Evolutionary conservation across 2,113 vertebrate species (phyloP).

Genomic region (human): DNA sequence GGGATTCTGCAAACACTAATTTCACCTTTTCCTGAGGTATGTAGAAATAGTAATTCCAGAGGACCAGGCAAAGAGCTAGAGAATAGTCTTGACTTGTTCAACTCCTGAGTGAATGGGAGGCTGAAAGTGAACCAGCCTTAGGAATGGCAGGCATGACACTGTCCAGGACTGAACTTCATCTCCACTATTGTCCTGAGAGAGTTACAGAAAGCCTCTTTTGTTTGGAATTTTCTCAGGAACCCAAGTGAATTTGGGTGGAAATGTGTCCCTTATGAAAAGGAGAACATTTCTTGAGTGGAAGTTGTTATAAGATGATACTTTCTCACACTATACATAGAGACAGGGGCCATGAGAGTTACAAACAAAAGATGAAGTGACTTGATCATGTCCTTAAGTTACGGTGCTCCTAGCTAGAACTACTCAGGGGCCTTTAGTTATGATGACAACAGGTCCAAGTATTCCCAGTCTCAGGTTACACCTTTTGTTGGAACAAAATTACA

Average conservation of each 20-base stretch:
- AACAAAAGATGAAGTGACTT: not conserved
- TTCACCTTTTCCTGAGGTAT: conserved; percentile 46
- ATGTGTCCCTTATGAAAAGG: not conserved
- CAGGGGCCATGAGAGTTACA: not conserved
- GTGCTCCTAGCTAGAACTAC: not conserved
- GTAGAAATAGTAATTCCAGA: not conserved
- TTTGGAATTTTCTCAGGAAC: not conserved
- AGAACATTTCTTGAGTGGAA: not conserved
- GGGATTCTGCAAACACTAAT: conserved; percentile 50
- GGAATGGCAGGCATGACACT: not conserved
- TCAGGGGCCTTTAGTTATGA: not conserved
- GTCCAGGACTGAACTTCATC: not conserved
- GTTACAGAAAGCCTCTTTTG: not conserved
- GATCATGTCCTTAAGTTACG: not conserved
- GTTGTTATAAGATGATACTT: not conserved
- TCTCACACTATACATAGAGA: not conserved
- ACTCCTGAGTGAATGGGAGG: not conserved
- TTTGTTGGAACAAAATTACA: not conserved
- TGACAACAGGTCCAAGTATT: not conserved
- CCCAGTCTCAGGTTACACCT: not conserved
- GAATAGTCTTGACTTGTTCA: conserved; percentile 24
- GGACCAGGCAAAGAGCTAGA: not conserved
- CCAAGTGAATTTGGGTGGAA: not conserved
- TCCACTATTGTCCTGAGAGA: not conserved
- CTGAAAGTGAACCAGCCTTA: not conserved